Base-by-base conservation (phyloP, 2,888 invertebrate species). In the Nomada fucata region DNA sequence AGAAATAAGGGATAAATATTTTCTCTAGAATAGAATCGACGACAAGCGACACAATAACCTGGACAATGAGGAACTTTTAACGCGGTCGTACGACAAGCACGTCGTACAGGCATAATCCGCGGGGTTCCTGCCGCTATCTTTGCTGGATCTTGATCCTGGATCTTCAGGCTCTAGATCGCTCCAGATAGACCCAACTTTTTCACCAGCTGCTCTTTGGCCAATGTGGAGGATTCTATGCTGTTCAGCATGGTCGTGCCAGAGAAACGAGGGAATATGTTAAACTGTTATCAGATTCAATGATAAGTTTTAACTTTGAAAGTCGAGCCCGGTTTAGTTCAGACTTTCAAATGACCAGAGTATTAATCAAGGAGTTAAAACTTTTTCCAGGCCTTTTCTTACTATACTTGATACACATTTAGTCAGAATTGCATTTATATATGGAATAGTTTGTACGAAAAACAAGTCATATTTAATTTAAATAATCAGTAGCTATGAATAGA, bases 11-110 rank as follows among this genome's bases (percentile, higher is more conserved):
- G 78, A 87, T 83, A 90, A 89, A 91, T 90, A 90, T 90, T 90
- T 90, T 87, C 84, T 72, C 53, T 50, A 63, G 71, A 83, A 82
- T 80, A 76, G 82, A 77, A 76, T 76, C 86, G 90, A 89, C 87
- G 91, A 90, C 91, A 91, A 88, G 87, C 84, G 72, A 69, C 82
- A 90, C 89, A 91, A 91, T 90, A 85, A 79, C 71, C 70, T 61
- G 76, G 61, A 91, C 90, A 91, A 91, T 90, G 87, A 87, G 81
- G 78, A 88, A 91, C 92, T 92, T 91, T 91, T 90, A 90, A 88
- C 90, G 87, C 87, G 84, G 86, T 89, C 88, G 86, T 86, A 87
- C 83, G 77, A 86, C 88, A 87, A 87, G 77, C 86, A 76, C 77
- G 84, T 73, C 88, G 86, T 87, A 85, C 88, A 86, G 83, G 87